Evolutionary conservation across 64 coral and sea anemone species (phyloP).

Genomic region (Dendronephthya gigantea): DNA sequence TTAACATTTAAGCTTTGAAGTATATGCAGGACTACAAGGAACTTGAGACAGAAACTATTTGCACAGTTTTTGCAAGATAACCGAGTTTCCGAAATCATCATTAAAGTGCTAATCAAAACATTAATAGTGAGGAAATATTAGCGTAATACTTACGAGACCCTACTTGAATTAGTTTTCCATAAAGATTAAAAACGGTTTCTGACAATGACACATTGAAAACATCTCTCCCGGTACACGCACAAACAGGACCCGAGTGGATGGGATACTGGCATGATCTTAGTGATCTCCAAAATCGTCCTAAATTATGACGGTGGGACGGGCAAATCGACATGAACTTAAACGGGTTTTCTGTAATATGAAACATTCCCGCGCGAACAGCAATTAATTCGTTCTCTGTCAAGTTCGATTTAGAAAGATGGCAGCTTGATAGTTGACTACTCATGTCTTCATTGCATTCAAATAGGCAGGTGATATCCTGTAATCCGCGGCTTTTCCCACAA

Average conservation of each 20-base stretch:
- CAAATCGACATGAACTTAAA: neutral
- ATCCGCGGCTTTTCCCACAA: neutral
- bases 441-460: neutral
- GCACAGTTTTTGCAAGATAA: neutral
- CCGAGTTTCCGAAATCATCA: neutral
- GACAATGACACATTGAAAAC: neutral
- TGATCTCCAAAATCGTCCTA: neutral
- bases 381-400: neutral
- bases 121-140: neutral
- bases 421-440: neutral
- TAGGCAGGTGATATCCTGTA: neutral
- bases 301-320: neutral
- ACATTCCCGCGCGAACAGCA: neutral
- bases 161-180: conserved; percentile 9
- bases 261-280: neutral
- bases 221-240: too few relatives aligned
- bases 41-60: neutral
- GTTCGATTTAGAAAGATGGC: conserved; percentile 1
- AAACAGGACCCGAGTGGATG: neutral
- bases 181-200: neutral
- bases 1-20: conserved; percentile 25
- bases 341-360: neutral
- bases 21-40: neutral
- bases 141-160: neutral
- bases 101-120: neutral